phyloP scores from a whole-genome alignment of 2,113 vertebrate species.

The Podarcis cretensis region DNA sequence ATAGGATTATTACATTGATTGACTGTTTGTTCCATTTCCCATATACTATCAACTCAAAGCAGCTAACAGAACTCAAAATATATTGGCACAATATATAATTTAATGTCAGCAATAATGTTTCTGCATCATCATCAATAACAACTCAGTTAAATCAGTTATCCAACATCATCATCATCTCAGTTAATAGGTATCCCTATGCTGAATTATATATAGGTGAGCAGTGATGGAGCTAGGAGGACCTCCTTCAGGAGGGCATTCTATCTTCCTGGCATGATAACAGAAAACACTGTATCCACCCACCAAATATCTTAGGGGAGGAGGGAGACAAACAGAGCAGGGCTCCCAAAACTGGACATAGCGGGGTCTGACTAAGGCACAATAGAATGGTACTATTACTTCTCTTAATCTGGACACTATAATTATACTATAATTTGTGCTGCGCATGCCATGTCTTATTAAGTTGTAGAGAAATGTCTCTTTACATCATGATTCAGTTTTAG shows the following conservation, averaged over 20 bases:
- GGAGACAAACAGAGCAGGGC: too few relatives aligned
- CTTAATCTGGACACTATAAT: too few relatives aligned
- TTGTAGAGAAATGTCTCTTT: conserved; percentile 18
- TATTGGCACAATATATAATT: background rate
- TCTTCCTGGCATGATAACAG: too few relatives aligned
- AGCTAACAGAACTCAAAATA: background rate
- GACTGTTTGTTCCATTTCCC: background rate
- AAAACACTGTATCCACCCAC: too few relatives aligned
- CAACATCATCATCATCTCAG: too few relatives aligned
- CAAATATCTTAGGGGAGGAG: too few relatives aligned
- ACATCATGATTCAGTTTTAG: background rate
- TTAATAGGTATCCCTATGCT: background rate
- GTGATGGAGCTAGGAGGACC: background rate
- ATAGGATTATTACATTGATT: background rate
- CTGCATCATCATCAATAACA: background rate
- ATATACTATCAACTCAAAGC: background rate
- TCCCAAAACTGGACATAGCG: too few relatives aligned
- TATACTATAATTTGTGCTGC: background rate
- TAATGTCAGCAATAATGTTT: background rate
- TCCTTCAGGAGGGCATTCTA: too few relatives aligned
- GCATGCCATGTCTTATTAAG: conserved; percentile 6
- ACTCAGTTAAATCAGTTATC: background rate
- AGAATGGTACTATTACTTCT: too few relatives aligned
- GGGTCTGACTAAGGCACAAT: too few relatives aligned
- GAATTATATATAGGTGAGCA: background rate